Evolutionary conservation across 2,888 invertebrate species (phyloP).

Genomic region (Eristalinus aeneus): DNA sequence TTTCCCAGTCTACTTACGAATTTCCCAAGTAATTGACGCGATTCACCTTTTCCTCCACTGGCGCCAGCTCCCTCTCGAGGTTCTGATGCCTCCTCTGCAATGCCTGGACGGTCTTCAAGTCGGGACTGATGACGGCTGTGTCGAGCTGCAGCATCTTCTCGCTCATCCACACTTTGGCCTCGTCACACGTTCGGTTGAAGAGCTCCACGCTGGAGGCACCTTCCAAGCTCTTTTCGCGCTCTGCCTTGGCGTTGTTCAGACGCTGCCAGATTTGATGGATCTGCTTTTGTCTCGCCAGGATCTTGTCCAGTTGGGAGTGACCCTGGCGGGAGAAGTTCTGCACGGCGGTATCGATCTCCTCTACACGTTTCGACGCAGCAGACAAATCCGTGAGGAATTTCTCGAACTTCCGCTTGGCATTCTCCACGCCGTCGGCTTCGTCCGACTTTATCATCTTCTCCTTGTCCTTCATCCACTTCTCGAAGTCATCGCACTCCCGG

Average conservation of each 20-base stretch:
- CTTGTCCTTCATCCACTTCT: slow-evolving; percentile 98
- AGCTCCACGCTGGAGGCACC: slow-evolving; percentile 97
- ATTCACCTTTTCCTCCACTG: slow-evolving; percentile 95
- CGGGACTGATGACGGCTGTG: slow-evolving; percentile 88
- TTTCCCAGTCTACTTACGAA: slow-evolving; percentile 82
- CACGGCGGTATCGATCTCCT: slow-evolving; percentile 93
- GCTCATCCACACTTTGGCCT: slow-evolving; percentile 98
- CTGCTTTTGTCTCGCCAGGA: slow-evolving; percentile 88
- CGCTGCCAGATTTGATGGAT: slow-evolving; percentile 95
- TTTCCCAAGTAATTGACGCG: slow-evolving; percentile 93
- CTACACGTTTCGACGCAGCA: slow-evolving; percentile 94
- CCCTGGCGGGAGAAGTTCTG: slow-evolving; percentile 91
- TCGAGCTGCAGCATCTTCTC: slow-evolving; percentile 97
- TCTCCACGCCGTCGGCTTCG: slow-evolving; percentile 93
- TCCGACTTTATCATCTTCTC: slow-evolving; percentile 93
- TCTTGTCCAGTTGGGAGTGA: slow-evolving; percentile 93
- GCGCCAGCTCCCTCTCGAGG: slow-evolving; percentile 95
- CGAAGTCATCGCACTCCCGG: slow-evolving; percentile 98
- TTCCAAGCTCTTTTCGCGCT: slow-evolving; percentile 94
- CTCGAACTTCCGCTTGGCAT: slow-evolving; percentile 97
- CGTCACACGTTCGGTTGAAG: slow-evolving; percentile 97
- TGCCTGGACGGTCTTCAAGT: slow-evolving; percentile 94
- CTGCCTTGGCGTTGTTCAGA: slow-evolving; percentile 91
- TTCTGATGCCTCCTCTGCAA: slow-evolving; percentile 95
- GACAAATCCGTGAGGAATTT: slow-evolving; percentile 97